These are phyloP conservation scores for Dryas iulia DNA, from an alignment of 1,140 invertebrate genomes.

Conservation along the genomic window DNA sequence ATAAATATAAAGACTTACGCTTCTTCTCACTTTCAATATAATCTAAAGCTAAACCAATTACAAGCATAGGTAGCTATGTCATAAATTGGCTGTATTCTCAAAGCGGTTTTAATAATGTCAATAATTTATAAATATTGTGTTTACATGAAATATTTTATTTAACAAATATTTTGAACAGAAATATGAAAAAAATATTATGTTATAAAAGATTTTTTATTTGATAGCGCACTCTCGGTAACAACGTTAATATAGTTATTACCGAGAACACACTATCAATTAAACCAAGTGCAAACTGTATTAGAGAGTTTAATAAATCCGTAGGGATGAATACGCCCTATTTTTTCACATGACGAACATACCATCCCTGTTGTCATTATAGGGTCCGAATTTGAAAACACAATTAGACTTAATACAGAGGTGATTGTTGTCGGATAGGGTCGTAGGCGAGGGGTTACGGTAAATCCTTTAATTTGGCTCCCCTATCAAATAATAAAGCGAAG, in stretches of 20 bases:
- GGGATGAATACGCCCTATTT: slow-evolving; percentile 64
- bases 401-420: slow-evolving; percentile 80
- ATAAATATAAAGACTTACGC: neutral
- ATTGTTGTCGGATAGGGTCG: slow-evolving; percentile 74
- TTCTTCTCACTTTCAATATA: slow-evolving; percentile 2
- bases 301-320: slow-evolving; percentile 65
- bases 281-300: slow-evolving; percentile 35
- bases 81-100: neutral
- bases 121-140: neutral
- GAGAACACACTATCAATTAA: slow-evolving; percentile 14
- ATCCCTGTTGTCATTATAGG: slow-evolving; percentile 63
- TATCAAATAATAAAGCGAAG: slow-evolving; percentile 77
- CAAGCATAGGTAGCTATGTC: neutral
- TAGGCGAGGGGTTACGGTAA: slow-evolving; percentile 70
- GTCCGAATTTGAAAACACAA: slow-evolving; percentile 79
- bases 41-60: neutral
- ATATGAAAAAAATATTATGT: neutral
- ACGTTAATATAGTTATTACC: neutral
- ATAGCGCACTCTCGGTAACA: no score
- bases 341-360: slow-evolving; percentile 65
- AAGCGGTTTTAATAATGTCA: neutral
- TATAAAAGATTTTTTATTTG: no score
- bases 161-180: neutral
- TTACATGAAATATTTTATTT: neutral
- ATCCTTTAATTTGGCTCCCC: slow-evolving; percentile 80